Base-by-base conservation (phyloP, 2,888 invertebrate genomes). In the Formica aserva region DNA sequence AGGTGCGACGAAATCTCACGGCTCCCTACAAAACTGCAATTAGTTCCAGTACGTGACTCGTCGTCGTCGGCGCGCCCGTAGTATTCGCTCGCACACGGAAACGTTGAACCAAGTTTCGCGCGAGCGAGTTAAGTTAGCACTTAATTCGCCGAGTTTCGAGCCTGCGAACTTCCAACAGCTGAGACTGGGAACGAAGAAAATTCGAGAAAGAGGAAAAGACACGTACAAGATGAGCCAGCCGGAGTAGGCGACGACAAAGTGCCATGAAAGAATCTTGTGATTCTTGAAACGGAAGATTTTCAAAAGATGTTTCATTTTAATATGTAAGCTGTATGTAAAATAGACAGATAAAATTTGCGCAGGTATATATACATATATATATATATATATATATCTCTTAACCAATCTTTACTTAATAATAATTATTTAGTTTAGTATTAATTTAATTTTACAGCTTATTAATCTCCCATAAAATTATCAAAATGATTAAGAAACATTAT, bases 11-110 rank as follows among this genome's bases (percentile, higher is more conserved):
- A 84, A 84, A 85, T 82, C 85, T 83, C 76, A 84, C 75, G 71
- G 60, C 29, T 78, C 85, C 83, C 76, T 85, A 85, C 87, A 90
- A 90, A 90, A 90, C 83, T 87, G 86, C 87, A 87, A 90, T 88
- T 90, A 90, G 88, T 87, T 88, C 81, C 83, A 85, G 84, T 85
- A 88, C 86, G 86, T 86, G 87, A 90, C 90, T 88, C 86, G 87
- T 75, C 83, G 84, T 60, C 71, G 84, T 55, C 83, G 84, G 62
- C 85, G 85, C 84, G 57, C 75, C 41, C 74, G 67, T 83, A 69
- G 57, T 85, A 74, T 48, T 22, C 80, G 78, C 57, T 55, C 82
- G 86, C 78, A 67, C 83, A 32, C 84, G 85, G 83, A 86, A 86
- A 84, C 85, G 87, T 75, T 76, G 83, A 67, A 80, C 57, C 87